phyloP scores from a whole-genome alignment of 2,888 invertebrate species.

The Tenthredo amoena region DNA sequence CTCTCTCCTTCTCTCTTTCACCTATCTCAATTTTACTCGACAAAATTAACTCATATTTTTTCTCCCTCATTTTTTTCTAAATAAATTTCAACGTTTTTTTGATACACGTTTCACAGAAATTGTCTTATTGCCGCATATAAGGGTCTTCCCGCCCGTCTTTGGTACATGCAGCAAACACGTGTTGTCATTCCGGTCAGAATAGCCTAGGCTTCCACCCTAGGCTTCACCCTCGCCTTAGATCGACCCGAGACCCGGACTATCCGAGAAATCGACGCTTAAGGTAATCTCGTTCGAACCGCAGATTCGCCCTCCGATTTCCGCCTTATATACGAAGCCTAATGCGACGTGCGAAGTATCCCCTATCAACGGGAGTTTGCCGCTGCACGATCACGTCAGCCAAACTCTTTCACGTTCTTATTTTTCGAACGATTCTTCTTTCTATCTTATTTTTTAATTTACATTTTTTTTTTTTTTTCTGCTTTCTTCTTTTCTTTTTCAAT shows the following conservation, averaged over 20 bases:
- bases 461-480: background rate
- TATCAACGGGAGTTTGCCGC: conserved; percentile 48
- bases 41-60: background rate
- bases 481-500: background rate
- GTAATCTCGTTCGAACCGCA: conserved; percentile 61
- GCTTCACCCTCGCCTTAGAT: conserved; percentile 32
- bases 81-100: background rate
- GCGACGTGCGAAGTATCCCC: conserved; percentile 46
- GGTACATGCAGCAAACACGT: conserved; percentile 60
- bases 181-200: conserved; percentile 63
- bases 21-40: background rate
- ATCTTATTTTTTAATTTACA: background rate
- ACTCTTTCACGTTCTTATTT: background rate
- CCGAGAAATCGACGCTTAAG: conserved; percentile 62
- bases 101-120: background rate
- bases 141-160: conserved; percentile 9
- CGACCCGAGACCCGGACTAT: conserved; percentile 55
- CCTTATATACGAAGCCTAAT: conserved; percentile 47
- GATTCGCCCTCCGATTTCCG: conserved; percentile 57
- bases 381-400: conserved; percentile 22
- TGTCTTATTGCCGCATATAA: background rate
- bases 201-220: conserved; percentile 23
- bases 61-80: background rate
- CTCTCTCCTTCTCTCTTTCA: background rate
- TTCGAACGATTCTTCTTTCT: background rate